Evolutionary conservation across 2,113 vertebrate genomes (phyloP).

Genomic region (Coptodon bakossiorum): DNA sequence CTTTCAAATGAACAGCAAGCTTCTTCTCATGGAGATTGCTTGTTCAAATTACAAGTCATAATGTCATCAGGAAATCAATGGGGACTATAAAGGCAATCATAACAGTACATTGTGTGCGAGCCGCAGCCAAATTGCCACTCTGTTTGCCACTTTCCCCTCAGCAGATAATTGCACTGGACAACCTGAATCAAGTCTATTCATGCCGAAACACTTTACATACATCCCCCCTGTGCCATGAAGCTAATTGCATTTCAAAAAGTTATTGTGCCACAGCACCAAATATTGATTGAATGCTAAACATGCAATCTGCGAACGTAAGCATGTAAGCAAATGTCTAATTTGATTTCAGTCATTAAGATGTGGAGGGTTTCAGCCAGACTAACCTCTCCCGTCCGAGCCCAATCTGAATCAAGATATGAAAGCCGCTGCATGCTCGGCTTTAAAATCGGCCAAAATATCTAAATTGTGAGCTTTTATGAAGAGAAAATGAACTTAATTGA

Average conservation of each 20-base stretch:
- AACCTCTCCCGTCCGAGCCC: slow-evolving; percentile 38
- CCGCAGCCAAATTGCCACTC: slow-evolving; percentile 60
- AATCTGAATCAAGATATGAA: slow-evolving; percentile 53
- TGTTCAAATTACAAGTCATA: slow-evolving; percentile 69
- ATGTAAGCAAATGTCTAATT: slow-evolving; percentile 64
- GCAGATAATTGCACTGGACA: slow-evolving; percentile 72
- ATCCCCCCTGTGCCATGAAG: slow-evolving; percentile 51
- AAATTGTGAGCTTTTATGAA: slow-evolving; percentile 47
- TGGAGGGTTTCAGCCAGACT: not conserved
- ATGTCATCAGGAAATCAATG: slow-evolving; percentile 69
- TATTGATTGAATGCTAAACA: slow-evolving; percentile 70
- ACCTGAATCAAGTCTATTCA: slow-evolving; percentile 69
- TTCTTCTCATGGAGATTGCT: slow-evolving; percentile 58
- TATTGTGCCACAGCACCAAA: slow-evolving; percentile 62
- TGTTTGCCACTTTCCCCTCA: slow-evolving; percentile 54
- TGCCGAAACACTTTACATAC: slow-evolving; percentile 65
- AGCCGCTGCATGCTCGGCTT: slow-evolving; percentile 42
- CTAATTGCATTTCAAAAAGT: slow-evolving; percentile 69
- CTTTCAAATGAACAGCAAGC: slow-evolving; percentile 65
- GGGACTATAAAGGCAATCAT: slow-evolving; percentile 70
- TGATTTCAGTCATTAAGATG: slow-evolving; percentile 34
- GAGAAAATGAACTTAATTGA: slow-evolving; percentile 65
- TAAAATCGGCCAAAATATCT: slow-evolving; percentile 57
- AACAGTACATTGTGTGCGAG: slow-evolving; percentile 47
- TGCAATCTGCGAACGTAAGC: slow-evolving; percentile 45